A percentile compares a stretch with the other conserved stretches of the same genome.
Evolutionary conservation across 2,113 vertebrate species (phyloP).

Genomic region (Entosphenus tridentatus): DNA sequence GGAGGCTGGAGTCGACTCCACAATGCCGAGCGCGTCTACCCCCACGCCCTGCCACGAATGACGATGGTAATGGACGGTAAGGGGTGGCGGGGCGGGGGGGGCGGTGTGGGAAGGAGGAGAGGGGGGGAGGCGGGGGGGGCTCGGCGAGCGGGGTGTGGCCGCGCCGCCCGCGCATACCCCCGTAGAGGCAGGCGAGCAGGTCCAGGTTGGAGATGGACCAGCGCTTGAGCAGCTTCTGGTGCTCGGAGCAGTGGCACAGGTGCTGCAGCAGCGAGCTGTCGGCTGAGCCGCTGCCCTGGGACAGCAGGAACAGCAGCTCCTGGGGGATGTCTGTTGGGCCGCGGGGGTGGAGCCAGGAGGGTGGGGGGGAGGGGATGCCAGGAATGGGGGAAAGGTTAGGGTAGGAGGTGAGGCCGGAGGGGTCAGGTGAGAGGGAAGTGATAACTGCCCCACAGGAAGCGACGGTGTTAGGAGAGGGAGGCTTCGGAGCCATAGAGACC

Average conservation of each 20-base stretch:
- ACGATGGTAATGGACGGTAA: too few relatives aligned
- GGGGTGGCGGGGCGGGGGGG: too few relatives aligned
- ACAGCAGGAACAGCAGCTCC: constrained; percentile 11
- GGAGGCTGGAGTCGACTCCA: too few relatives aligned
- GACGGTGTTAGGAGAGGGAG: too few relatives aligned
- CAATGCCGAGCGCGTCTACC: too few relatives aligned
- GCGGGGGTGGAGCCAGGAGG: constrained; percentile 12
- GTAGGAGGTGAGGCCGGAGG: constrained; percentile 11
- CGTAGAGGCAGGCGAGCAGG: constrained; percentile 81
- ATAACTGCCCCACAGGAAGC: constrained; percentile 4
- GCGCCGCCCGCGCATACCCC: constrained; percentile 17
- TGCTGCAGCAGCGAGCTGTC: constrained; percentile 73
- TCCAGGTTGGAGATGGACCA: constrained; percentile 93
- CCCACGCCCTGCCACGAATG: too few relatives aligned
- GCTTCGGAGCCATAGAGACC: too few relatives aligned
- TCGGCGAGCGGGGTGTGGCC: too few relatives aligned
- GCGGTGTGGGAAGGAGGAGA: too few relatives aligned
- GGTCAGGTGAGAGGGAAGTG: constrained; percentile 17
- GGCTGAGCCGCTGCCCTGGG: constrained; percentile 29
- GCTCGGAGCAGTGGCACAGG: constrained; percentile 93
- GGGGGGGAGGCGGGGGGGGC: too few relatives aligned
- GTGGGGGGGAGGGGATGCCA: constrained; percentile 10
- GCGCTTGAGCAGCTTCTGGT: constrained; percentile 94
- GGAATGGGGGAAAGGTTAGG: constrained; percentile 10
- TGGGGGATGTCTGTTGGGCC: constrained; percentile 6